Percentiles rank a stretch among this genome's conserved stretches.
Conservation (phyloP, 23 tunicate species). For the Trididemnum miniatum region DNA sequence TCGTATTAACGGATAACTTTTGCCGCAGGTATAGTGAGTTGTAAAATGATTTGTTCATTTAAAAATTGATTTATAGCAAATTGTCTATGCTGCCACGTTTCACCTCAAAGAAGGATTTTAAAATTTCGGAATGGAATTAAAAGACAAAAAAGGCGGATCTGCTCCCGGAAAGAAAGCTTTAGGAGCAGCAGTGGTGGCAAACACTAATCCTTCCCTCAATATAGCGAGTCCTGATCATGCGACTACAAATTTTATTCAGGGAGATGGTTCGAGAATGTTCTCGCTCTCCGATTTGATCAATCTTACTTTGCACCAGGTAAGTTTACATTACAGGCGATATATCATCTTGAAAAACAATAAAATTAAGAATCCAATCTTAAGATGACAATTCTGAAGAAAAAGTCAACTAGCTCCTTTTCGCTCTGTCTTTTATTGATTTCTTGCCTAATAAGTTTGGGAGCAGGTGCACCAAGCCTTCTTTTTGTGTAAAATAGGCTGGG, state of each 20-base stretch:
- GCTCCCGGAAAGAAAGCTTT: conserved; percentile 55
- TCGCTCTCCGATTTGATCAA: conserved; percentile 79
- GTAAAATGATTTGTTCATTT: too few species aligned
- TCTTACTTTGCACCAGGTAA: conserved; percentile 92
- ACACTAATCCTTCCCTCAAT: conserved; percentile 39
- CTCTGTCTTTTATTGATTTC: too few species aligned
- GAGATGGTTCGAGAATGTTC: conserved; percentile 38
- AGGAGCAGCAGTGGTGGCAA: conserved; percentile 58
- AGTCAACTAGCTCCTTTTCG: too few species aligned
- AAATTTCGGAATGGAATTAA: conserved; percentile 40
- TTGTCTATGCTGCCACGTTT: not conserved
- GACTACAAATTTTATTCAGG: not conserved
- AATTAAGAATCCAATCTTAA: too few species aligned
- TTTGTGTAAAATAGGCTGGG: too few species aligned
- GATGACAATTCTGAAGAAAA: too few species aligned
- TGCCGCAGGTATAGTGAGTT: too few species aligned
- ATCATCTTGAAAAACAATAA: too few species aligned
- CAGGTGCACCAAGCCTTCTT: too few species aligned
- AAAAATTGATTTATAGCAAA: too few species aligned
- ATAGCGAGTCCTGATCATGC: not conserved
- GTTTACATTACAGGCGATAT: not conserved
- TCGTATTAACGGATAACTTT: too few species aligned
- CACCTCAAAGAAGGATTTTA: not conserved
- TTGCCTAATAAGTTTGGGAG: too few species aligned
- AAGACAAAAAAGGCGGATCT: conserved; percentile 40